Evolutionary conservation across 2,888 invertebrate genomes (phyloP).

Genomic region (Digitonthophagus gazella): DNA sequence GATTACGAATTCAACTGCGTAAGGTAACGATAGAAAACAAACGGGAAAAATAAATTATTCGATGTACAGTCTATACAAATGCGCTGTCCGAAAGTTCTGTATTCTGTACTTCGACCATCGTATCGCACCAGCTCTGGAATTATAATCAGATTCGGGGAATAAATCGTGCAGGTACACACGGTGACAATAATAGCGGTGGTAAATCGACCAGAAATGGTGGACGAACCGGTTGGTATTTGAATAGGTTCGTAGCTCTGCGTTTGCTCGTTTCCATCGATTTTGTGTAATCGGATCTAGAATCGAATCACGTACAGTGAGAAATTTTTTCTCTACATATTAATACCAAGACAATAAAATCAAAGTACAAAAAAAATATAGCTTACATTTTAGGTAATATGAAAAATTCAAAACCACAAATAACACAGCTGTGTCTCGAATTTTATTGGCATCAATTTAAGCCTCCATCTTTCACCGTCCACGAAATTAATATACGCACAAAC

Average conservation of each 20-base stretch:
- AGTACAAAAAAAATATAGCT: too few species aligned
- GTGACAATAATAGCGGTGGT: not conserved
- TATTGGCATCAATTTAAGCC: not conserved
- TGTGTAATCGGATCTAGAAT: not conserved
- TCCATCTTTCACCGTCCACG: not conserved
- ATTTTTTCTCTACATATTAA: not conserved
- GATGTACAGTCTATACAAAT: not conserved
- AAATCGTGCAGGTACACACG: not conserved
- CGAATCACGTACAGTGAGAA: too few species aligned
- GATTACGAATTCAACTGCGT: not conserved
- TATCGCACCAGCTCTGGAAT: not conserved
- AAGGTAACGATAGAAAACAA: not conserved
- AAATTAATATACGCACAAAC: slow-evolving; percentile 11
- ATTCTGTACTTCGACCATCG: not conserved
- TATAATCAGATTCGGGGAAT: not conserved
- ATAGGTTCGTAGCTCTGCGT: not conserved
- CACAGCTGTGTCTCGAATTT: not conserved
- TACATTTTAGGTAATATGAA: too few species aligned
- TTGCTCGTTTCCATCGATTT: not conserved
- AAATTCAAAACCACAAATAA: not conserved
- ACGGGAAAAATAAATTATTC: not conserved
- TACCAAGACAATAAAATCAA: not conserved
- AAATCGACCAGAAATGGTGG: not conserved
- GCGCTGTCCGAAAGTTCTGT: not conserved
- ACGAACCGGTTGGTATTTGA: not conserved